Percentiles rank a stretch among this genome's conserved stretches.
phyloP scores from a whole-genome alignment of 2,113 vertebrate species.

The Micronisus gabar region DNA sequence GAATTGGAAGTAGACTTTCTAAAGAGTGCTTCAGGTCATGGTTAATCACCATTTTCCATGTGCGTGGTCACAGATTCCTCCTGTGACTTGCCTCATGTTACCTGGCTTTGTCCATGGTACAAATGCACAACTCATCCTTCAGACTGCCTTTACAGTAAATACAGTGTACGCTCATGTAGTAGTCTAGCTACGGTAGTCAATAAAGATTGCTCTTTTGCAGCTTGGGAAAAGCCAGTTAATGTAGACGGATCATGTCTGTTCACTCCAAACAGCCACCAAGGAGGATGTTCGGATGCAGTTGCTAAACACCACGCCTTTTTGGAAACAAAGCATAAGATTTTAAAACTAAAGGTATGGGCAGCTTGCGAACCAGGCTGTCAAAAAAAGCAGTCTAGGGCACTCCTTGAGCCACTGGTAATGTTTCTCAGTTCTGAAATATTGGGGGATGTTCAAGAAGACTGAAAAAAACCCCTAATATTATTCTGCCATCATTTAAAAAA shows the following conservation, averaged over 20 bases:
- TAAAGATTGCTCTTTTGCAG: background rate
- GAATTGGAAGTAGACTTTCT: background rate
- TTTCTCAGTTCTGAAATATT: background rate
- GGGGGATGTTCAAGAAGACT: background rate
- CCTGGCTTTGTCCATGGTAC: background rate
- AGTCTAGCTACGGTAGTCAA: background rate
- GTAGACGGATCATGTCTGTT: background rate
- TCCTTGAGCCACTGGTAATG: background rate
- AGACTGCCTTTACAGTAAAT: background rate
- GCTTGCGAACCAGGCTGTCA: background rate
- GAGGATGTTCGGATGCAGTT: background rate
- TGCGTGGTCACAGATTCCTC: background rate
- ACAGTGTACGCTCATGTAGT: rapidly evolving
- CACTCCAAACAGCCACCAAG: background rate
- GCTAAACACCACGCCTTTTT: background rate
- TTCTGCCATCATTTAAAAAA: background rate
- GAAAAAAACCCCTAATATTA: background rate
- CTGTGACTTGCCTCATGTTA: background rate
- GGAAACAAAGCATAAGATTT: background rate
- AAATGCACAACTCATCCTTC: background rate
- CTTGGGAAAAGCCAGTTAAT: background rate
- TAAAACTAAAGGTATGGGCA: background rate
- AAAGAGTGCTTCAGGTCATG: background rate
- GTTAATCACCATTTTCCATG: background rate
- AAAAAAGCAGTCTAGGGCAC: background rate